Base-by-base conservation (phyloP, 2,113 vertebrate species). In the Heterotilapia buettikoferi region DNA sequence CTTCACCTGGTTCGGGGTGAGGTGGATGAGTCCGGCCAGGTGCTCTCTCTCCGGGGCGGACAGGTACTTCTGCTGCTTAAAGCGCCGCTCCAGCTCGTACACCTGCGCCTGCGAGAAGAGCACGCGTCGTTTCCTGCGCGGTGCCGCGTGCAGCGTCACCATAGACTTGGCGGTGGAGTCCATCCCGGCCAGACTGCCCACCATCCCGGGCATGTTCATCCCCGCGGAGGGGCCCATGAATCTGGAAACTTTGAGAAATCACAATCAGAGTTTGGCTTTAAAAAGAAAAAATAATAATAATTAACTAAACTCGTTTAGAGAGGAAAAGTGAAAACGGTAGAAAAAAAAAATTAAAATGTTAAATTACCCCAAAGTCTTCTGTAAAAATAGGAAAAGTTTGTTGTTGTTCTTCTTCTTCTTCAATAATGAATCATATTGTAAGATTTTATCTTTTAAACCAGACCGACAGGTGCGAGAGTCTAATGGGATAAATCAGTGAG, bases 21-120 rank as follows among this genome's bases (percentile, higher is more conserved):
- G 97, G 93, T 97, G 98, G 93, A 99, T 98, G 82, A 98, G 95
- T 40, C 97, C 97, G 85, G 98, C 98, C 92, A 99, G 96, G 92
- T 99, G 98, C 92, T 99, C 98, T 68, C 98, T 93, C 95, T 99
- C 98, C 1, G 98, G 98, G 2, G 98, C 98, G 9, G 98, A 99
- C 82, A 99, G 97, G 95, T 99, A 99, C 86, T 96, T 95, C 95
- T 99, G 98, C 95, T 98, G 98, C 93, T 96, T 96, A 95, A 99
- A 98, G 79, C 98, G 96, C 83, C 98, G 95, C 96, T 99, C 98
- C 88, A 99, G 96, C 95, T 99, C 98, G 89, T 97, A 98, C 76
- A 97, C 97, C 96, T 99, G 98, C 29, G 98, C 98, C 92, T 99
- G 97, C 0, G 98, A 98, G 96, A 99, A 99, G 3, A 99, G 97